Percentiles rank a stretch among this genome's conserved stretches.
phyloP scores from a whole-genome alignment of 2,797 vertebrate genomes.

The Notoglanidium macrostoma region DNA sequence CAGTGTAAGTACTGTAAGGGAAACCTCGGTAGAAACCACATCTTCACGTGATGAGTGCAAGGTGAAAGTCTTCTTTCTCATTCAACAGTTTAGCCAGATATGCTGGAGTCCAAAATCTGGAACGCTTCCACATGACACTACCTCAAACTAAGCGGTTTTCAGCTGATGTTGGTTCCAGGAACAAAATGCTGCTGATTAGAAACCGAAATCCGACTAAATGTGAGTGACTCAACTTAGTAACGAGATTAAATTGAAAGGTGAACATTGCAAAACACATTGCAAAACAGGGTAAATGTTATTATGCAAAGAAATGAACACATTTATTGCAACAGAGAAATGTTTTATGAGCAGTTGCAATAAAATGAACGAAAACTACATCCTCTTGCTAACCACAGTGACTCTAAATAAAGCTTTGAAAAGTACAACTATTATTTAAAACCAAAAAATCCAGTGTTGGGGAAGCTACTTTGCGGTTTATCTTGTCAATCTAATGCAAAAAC shows the following conservation, averaged over 20 bases:
- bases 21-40: slow-evolving; percentile 36
- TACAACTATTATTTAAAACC: neutral
- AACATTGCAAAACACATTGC: neutral
- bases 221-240: neutral
- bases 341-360: neutral
- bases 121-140: neutral
- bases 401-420: neutral
- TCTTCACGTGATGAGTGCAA: slow-evolving; percentile 23
- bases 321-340: neutral
- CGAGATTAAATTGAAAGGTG: neutral
- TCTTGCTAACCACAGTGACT: neutral
- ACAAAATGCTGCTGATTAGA: neutral
- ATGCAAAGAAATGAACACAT: neutral
- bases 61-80: neutral
- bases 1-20: slow-evolving; percentile 27
- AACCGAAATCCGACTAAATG: neutral
- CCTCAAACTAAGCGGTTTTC: neutral
- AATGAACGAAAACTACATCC: neutral
- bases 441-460: neutral
- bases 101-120: neutral
- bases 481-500: neutral
- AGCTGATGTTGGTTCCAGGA: neutral
- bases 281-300: neutral
- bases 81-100: neutral
- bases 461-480: neutral